Conservation (phyloP, 2,797 vertebrate genomes). For the Tragopan temminckii region DNA sequence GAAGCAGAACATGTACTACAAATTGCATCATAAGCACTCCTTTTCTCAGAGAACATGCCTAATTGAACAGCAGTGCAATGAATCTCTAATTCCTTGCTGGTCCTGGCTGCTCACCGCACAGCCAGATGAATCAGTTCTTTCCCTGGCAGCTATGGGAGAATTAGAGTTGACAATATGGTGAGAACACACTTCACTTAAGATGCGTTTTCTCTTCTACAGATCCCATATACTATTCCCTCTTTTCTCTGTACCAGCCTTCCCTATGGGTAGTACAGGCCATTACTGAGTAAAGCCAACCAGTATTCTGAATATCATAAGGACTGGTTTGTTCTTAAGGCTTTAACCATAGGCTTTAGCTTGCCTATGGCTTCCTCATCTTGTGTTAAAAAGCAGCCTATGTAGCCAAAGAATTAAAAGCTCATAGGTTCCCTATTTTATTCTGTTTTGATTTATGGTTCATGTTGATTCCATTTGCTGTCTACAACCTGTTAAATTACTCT, state of each 20-base stretch:
- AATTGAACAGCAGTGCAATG: not conserved
- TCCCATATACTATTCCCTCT: not conserved
- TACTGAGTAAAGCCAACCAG: not conserved
- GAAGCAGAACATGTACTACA: conserved; percentile 39
- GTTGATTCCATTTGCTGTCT: not conserved
- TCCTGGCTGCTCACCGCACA: not conserved
- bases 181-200: not conserved
- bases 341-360: not conserved
- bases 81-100: not conserved
- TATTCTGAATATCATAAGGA: not conserved
- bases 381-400: not conserved
- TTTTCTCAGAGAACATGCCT: conserved; percentile 9
- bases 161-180: not conserved
- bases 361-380: not conserved
- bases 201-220: not conserved
- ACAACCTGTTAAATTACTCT: not conserved
- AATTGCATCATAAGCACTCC: not conserved
- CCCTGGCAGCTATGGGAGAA: not conserved
- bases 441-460: conserved; percentile 26
- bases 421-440: not conserved
- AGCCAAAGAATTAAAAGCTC: conserved; percentile 20
- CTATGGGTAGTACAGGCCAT: rapidly evolving
- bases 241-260: not conserved
- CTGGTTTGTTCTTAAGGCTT: not conserved
- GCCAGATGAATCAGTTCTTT: not conserved